Conservation (phyloP, 2,797 vertebrate genomes). For the Clarias pachynema region DNA sequence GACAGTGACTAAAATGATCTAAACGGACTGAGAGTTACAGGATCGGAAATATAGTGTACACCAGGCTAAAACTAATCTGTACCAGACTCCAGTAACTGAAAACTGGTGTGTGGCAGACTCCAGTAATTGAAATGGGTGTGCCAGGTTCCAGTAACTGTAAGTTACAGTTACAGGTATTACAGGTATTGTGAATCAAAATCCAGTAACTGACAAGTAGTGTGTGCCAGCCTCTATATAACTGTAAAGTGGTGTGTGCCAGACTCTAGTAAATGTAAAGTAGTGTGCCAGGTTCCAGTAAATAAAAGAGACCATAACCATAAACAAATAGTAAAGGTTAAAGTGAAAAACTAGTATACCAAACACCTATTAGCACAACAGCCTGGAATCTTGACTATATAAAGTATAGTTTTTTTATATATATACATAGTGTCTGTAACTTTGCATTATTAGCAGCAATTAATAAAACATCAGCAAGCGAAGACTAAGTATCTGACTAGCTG, state of each 20-base stretch:
- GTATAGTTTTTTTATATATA: neutral
- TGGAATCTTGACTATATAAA: neutral
- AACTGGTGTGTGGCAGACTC: neutral
- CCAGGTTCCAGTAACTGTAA: neutral
- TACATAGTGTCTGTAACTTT: neutral
- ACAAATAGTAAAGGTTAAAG: no score
- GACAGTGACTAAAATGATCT: conserved; percentile 39
- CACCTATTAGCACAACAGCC: neutral
- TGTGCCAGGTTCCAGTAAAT: neutral
- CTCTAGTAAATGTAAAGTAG: conserved; percentile 28
- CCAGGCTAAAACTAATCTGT: neutral
- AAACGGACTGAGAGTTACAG: no score
- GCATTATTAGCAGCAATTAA: neutral
- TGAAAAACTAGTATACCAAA: neutral
- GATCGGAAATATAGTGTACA: neutral
- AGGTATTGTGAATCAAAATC: no score
- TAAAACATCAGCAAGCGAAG: neutral
- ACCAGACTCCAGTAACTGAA: neutral
- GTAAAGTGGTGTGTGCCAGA: no score
- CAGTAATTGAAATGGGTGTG: neutral
- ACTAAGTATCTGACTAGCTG: neutral
- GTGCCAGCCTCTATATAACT: no score
- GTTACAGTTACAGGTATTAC: no score
- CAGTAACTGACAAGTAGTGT: no score
- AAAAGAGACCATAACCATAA: neutral